Conservation (phyloP, 2,113 vertebrate species). For the Protobothrops flavoviridis region DNA sequence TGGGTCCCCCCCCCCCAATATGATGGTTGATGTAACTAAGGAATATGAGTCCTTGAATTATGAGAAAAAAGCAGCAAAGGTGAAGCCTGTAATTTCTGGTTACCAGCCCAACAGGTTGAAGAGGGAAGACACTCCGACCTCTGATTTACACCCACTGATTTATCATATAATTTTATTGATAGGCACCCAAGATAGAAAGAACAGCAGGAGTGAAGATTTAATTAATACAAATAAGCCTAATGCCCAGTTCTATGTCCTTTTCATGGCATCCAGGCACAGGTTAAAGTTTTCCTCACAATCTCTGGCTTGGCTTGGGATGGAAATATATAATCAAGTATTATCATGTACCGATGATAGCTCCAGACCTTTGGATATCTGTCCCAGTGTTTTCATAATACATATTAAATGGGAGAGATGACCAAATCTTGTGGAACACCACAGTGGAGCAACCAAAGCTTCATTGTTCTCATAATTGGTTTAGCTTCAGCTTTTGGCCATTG, state of each 20-base stretch:
- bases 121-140: too few species aligned
- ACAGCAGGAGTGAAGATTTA: background rate
- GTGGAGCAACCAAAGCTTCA: background rate
- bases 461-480: background rate
- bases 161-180: background rate
- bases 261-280: background rate
- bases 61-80: too few species aligned
- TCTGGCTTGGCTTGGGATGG: background rate
- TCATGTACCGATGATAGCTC: background rate
- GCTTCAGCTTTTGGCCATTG: background rate
- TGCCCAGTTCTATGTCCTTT: background rate
- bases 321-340: background rate
- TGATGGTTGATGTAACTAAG: too few species aligned
- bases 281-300: background rate
- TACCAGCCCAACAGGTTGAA: too few species aligned
- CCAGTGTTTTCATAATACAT: background rate
- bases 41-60: too few species aligned
- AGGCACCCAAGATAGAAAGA: background rate
- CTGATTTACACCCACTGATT: too few species aligned
- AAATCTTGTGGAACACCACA: background rate
- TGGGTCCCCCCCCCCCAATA: too few species aligned
- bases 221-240: background rate
- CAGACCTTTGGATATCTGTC: background rate
- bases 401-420: background rate
- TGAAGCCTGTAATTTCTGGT: too few species aligned